Conservation (phyloP, 1,140 invertebrate genomes). For the Drosophila rhopaloa region DNA sequence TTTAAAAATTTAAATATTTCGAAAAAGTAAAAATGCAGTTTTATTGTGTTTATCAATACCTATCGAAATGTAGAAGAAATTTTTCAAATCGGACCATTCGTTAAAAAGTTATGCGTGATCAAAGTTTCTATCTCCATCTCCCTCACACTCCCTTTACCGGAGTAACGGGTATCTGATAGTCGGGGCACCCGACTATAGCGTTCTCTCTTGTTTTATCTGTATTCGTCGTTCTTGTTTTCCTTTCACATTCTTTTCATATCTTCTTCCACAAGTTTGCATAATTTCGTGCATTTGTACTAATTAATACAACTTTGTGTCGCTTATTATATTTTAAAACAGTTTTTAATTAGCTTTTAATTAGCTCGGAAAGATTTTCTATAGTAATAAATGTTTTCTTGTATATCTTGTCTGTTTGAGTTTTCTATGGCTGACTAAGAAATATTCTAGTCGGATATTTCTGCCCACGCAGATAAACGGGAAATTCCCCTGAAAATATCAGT, state of each 20-base stretch:
- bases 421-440: constrained; percentile 23
- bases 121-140: too few relatives aligned
- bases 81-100: too few relatives aligned
- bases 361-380: constrained; percentile 14
- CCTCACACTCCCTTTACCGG: too few relatives aligned
- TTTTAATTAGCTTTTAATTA: constrained; percentile 29
- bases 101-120: too few relatives aligned
- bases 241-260: constrained; percentile 27
- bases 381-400: constrained; percentile 25
- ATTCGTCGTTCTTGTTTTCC: constrained; percentile 16
- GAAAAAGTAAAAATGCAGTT: too few relatives aligned
- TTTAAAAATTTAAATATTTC: too few relatives aligned
- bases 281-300: constrained; percentile 9
- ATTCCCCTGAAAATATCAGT: constrained; percentile 21
- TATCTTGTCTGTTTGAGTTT: constrained; percentile 13
- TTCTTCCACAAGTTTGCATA: constrained; percentile 19
- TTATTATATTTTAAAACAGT: background rate
- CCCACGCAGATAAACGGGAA: constrained; percentile 27
- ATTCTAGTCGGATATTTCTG: background rate
- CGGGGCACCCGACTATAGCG: too few relatives aligned
- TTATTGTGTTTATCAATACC: too few relatives aligned
- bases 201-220: constrained; percentile 16
- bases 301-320: constrained; percentile 4
- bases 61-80: too few relatives aligned
- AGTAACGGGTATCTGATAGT: too few relatives aligned